These are phyloP conservation scores for Lepidostoma basale DNA, from an alignment of 1,140 invertebrate genomes.

Conservation along the genomic window DNA sequence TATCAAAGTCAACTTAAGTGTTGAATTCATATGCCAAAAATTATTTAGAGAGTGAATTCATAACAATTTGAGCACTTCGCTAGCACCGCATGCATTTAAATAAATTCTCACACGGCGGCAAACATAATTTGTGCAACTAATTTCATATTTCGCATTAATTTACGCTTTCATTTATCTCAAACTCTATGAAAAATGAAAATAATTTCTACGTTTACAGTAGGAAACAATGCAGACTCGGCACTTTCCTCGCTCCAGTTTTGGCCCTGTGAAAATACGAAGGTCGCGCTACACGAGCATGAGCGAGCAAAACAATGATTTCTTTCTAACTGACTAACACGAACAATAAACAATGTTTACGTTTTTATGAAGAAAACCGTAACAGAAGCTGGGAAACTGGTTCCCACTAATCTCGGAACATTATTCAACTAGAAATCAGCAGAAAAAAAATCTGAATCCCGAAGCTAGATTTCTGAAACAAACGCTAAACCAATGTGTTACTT, in stretches of 20 bases:
- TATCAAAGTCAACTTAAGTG: too few relatives aligned
- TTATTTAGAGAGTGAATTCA: too few relatives aligned
- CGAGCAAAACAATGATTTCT: conserved; percentile 9
- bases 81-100: background rate
- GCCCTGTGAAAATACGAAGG: conserved; percentile 21
- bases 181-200: conserved; percentile 32
- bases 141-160: conserved; percentile 8
- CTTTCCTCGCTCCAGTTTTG: conserved; percentile 21
- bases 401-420: background rate
- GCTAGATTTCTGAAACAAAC: too few relatives aligned
- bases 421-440: too few relatives aligned
- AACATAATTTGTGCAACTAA: conserved; percentile 3
- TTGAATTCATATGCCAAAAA: too few relatives aligned
- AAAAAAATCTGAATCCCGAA: too few relatives aligned
- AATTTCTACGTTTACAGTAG: background rate
- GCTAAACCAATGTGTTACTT: too few relatives aligned
- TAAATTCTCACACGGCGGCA: background rate
- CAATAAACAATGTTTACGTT: conserved; percentile 18
- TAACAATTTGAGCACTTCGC: too few relatives aligned
- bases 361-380: conserved; percentile 1
- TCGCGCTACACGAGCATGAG: conserved; percentile 1
- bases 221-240: background rate
- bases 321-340: background rate
- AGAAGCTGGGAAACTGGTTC: conserved; percentile 2
- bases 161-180: conserved; percentile 24